Base-by-base conservation (phyloP, 2,797 vertebrate genomes). In the Ctenopoma kingsleyae region DNA sequence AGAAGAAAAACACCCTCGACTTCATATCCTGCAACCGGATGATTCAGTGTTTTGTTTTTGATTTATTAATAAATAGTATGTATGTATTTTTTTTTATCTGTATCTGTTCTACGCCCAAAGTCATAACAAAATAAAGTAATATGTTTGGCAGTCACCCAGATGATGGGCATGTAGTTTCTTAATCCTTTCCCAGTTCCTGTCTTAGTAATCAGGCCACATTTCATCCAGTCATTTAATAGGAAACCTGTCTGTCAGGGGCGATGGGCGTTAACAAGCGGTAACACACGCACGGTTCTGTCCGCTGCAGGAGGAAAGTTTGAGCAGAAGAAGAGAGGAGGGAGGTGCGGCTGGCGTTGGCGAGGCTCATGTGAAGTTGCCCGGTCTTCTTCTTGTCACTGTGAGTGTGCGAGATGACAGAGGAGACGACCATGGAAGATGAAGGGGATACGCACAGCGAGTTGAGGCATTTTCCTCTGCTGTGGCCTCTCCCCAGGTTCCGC, bases 401-500 rank as follows among this genome's bases (percentile, higher is more conserved):
- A 52, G n/a, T 46, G 43, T 59, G 55, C 27, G 16, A n/a, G 13
- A 38, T 72, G 60, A 68, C 71, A 54, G 63, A 76, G 55, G 25
- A 54, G 20, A 35, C 8, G 1, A 66, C 9, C 66, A 94, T 94
- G 93, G 74, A 78, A 12, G 87, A 83, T 36, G 87, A 87, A 20
- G 81, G 5, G 44, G 87, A 94, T 68, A 71, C 52, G 9, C 54
- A 89, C 48, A 23, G 68, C 1, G 76, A 88, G 53, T 16, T 89
- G 46, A 91, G 57, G 73, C 69, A 49, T 1, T 92, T 92, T 44
- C 22, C 78, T 4, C 53, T 25, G 47, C 71, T 78, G 23, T 81
- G 88, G 84, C 83, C 87, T 40, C 64, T 71, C 0, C 68, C 85
- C 46, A 90, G 94, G 76, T 30, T 78, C 47, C 90, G 94, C 41